phyloP scores from a whole-genome alignment of 1,140 invertebrate species.

The Pemphigus obesinymphae region DNA sequence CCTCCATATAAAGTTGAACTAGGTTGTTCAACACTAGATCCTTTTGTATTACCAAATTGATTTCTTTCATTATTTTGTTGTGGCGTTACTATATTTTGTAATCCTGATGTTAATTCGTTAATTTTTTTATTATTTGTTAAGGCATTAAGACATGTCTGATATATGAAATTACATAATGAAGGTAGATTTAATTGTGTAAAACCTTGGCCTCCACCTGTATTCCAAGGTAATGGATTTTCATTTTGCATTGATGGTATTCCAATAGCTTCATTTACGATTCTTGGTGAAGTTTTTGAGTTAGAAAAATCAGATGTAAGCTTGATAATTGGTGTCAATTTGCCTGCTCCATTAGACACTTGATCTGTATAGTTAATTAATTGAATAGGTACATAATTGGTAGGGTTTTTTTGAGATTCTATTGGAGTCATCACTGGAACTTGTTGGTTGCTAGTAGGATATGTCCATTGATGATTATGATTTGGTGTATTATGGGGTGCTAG shows the following conservation, averaged over 20 bases:
- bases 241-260: not conserved
- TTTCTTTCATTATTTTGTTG: not conserved
- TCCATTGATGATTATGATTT: not conserved
- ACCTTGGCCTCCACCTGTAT: not conserved
- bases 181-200: not conserved
- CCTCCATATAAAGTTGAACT: not conserved
- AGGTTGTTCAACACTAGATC: not conserved
- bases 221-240: not conserved
- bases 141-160: conserved; percentile 23
- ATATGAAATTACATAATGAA: conserved; percentile 5
- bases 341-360: not conserved
- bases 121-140: not conserved
- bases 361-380: not conserved
- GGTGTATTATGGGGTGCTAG: not conserved
- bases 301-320: not conserved
- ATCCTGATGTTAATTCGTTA: not conserved
- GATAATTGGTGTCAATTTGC: not conserved
- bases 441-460: not conserved
- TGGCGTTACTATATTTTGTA: no score
- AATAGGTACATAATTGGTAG: not conserved
- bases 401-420: not conserved
- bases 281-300: not conserved
- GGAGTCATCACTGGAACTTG: not conserved
- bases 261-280: not conserved
- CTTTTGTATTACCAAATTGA: not conserved